Evolutionary conservation across 2,888 invertebrate species (phyloP), one percentile per base, ranked within the genome.

Genomic region (Drosophila mayaguana): DNA sequence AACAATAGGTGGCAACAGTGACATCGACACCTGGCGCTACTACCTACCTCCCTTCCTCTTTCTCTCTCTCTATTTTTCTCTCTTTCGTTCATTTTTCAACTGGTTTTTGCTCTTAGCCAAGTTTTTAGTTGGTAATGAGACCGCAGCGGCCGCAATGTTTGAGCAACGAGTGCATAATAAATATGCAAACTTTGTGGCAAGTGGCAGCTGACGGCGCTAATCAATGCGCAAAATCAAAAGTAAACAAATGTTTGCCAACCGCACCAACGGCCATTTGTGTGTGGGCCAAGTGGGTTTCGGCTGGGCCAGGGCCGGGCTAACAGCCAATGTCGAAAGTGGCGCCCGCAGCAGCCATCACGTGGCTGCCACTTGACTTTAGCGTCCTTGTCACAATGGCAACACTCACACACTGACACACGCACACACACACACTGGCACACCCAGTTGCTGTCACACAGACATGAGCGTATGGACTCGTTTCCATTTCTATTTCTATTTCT

Each of bases 181-280:
- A 88, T 83, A 88, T 85, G 78, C 75, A 66, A 88, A 86, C 75
- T 88, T 86, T 80, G 87, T 69, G 75, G 75, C 59, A 48, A 48
- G 18, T 53, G 54, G 43, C 71, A 55, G 59, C 59, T 64, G 63
- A 54, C 57, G 66, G 56, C 60, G 72, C 79, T 78, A 86, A 88
- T 88, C 89, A 87, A 81, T 76, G 77, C 76, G 72, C 67, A 64
- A 87, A 85, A 89, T 81, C 79, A 83, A 75, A 83, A 63, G 79
- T 68, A 72, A 77, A 77, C 75, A 86, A 60, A 61, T 66, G 45
- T 46, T 50, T 25, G 43, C 16, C 14, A 32, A 20, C 20, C 20
- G 25, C 54, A 22, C 42, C 16, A 57, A 43, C 57, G 28, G 38
- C 38, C 20, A 22, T 9, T 8, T 12, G 32, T 9, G 32, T 32